These are phyloP conservation scores for Philhelius pedissequus DNA, from an alignment of 2,888 invertebrate species.

Conservation along the genomic window DNA sequence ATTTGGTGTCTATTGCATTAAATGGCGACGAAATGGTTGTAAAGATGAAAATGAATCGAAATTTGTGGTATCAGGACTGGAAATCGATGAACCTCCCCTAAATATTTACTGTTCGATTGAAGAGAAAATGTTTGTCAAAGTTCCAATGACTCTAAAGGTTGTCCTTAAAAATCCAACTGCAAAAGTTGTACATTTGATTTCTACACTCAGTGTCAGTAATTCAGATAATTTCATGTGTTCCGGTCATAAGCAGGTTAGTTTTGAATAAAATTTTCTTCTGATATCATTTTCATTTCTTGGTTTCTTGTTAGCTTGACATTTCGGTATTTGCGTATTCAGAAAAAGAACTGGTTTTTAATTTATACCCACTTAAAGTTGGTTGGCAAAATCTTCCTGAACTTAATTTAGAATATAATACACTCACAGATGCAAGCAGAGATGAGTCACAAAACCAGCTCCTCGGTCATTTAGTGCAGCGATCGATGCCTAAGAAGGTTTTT, in stretches of 20 bases:
- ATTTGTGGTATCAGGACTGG: constrained; percentile 76
- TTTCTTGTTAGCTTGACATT: constrained; percentile 74
- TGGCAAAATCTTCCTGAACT: constrained; percentile 78
- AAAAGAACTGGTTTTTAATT: constrained; percentile 77
- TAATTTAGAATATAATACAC: constrained; percentile 76
- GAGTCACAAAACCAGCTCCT: constrained; percentile 76
- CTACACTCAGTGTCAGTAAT: constrained; percentile 76
- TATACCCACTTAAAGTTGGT: constrained; percentile 78
- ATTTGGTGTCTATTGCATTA: constrained; percentile 78
- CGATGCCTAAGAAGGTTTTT: constrained; percentile 78
- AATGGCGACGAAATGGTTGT: constrained; percentile 76
- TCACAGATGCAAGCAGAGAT: constrained; percentile 76
- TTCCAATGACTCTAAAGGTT: constrained; percentile 78
- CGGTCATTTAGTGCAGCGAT: constrained; percentile 77
- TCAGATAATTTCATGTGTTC: constrained; percentile 95
- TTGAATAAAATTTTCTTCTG: not conserved
- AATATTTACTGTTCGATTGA: constrained; percentile 78
- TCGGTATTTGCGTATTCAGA: constrained; percentile 78
- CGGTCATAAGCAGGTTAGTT: constrained; percentile 91
- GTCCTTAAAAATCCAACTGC: constrained; percentile 77
- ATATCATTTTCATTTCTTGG: not conserved
- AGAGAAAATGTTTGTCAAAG: constrained; percentile 79
- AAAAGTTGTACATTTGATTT: constrained; percentile 77
- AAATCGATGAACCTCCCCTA: constrained; percentile 76
- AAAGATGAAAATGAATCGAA: constrained; percentile 78